These are phyloP conservation scores for Chironex yamaguchii DNA, from an alignment of 30 jellyfish, hydroid and myxozoan genomes.

Conservation along the genomic window DNA sequence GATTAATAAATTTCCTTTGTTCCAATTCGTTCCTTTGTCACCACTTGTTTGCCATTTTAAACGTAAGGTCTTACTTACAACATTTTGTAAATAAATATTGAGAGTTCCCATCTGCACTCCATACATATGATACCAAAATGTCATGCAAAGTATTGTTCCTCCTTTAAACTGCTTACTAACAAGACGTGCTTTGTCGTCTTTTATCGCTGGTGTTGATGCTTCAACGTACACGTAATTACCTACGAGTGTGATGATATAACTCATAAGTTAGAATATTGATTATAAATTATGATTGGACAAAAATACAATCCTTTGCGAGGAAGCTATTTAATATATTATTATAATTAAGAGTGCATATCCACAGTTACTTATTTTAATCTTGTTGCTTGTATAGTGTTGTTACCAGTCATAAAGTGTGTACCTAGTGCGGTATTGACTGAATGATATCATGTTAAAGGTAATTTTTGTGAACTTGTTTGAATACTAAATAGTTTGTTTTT, in stretches of 20 bases:
- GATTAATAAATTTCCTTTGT: background rate
- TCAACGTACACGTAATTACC: conserved; percentile 82
- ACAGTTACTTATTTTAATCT: too few species aligned
- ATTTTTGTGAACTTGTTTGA: too few species aligned
- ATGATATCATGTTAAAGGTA: too few species aligned
- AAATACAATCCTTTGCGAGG: too few species aligned
- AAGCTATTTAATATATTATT: too few species aligned
- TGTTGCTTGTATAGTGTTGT: too few species aligned
- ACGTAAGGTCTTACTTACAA: background rate
- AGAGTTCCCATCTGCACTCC: conserved; percentile 75
- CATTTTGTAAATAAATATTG: conserved; percentile 31
- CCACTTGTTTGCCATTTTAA: conserved; percentile 54
- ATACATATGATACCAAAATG: conserved; percentile 79
- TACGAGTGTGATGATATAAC: background rate
- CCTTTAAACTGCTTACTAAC: conserved; percentile 41
- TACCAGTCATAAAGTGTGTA: too few species aligned
- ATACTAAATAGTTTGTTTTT: too few species aligned
- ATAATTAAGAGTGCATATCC: too few species aligned
- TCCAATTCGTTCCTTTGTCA: conserved; percentile 72
- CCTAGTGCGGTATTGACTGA: too few species aligned
- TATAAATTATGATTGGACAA: too few species aligned
- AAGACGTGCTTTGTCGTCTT: conserved; percentile 73
- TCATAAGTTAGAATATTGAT: too few species aligned
- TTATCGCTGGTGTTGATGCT: conserved; percentile 78
- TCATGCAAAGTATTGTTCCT: conserved; percentile 49